phyloP scores from a whole-genome alignment of 2,888 invertebrate genomes.

The Habrosyne pyritoides region DNA sequence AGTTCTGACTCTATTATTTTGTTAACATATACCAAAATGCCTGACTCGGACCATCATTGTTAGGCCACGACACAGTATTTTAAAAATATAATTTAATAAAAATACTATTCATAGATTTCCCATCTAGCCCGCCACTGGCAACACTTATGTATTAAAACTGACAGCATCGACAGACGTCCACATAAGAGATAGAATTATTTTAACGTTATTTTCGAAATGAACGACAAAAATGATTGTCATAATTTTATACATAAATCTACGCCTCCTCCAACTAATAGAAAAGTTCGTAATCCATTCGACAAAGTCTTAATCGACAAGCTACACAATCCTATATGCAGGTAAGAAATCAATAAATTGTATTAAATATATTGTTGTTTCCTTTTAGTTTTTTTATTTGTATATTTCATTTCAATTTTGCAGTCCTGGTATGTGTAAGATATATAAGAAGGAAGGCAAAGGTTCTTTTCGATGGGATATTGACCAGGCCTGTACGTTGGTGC shows the following conservation, averaged over 20 bases:
- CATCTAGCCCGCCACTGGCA: no score
- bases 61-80: no score
- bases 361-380: no score
- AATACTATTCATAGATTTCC: no score
- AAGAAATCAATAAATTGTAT: no score
- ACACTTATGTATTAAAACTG: no score
- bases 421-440: conserved; percentile 80
- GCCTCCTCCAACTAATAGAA: conserved; percentile 67
- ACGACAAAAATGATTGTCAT: conserved; percentile 63
- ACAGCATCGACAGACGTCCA: no score
- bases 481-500: conserved; percentile 86
- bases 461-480: conserved; percentile 87
- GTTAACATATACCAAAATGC: no score
- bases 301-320: conserved; percentile 85
- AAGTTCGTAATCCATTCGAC: conserved; percentile 88
- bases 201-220: conserved; percentile 75
- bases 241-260: conserved; percentile 63
- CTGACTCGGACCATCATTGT: no score
- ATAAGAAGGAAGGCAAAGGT: conserved; percentile 66
- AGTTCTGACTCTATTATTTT: no score
- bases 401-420: conserved; percentile 34
- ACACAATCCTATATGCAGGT: conserved; percentile 89
- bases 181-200: conserved; percentile 16
- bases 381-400: no score
- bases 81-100: no score